Evolutionary conservation across 2,113 vertebrate species (phyloP), one percentile per base, ranked within the genome.

Genomic region (Alectura lathami): DNA sequence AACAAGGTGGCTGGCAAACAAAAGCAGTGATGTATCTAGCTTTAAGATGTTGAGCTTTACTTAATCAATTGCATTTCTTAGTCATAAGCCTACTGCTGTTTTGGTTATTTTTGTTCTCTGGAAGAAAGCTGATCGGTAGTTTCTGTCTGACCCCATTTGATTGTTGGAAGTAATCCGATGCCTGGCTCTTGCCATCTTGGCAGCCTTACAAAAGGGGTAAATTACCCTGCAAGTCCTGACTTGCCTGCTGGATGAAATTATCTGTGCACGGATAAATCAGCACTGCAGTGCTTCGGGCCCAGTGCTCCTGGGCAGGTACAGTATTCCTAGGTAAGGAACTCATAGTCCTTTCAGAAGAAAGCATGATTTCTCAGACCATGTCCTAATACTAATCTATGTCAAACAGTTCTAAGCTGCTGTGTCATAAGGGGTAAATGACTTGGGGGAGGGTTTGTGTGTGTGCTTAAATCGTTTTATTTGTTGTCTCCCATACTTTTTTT

Each of bases 141-240:
- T 93, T 91, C 63, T 94, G 38, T 84, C 69, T 95, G 94, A 74
- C 92, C 92, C 86, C 48, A 64, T 89, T 93, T 89, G 78, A 72
- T 84, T 73, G 73, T 90, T 94, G 92, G 92, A 92, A 64, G 94
- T 88, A 95, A 93, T 84, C 40, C 84, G 88, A 94, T 93, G 74
- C 88, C 48, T 75, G 68, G 32, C 54, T 70, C 54, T 88, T 95
- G 77, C 86, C 38, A 17, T 73, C 70, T 92, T 95, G 94, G 88
- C 94, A 93, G 83, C 24, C 57, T 86, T 43, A 72, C 80, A 74
- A 59, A 92, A 86, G 60, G 50, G 27, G 51, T 92, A 13, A 82
- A 32, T 88, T 81, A 82, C 43, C 74, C 38, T 91, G 60, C 69
- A 0, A 69, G 94, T 94, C 86, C 30, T 3, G 24, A 90, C 94